Evolutionary conservation across 2,888 invertebrate species (phyloP).

Genomic region (Gibbula magus): DNA sequence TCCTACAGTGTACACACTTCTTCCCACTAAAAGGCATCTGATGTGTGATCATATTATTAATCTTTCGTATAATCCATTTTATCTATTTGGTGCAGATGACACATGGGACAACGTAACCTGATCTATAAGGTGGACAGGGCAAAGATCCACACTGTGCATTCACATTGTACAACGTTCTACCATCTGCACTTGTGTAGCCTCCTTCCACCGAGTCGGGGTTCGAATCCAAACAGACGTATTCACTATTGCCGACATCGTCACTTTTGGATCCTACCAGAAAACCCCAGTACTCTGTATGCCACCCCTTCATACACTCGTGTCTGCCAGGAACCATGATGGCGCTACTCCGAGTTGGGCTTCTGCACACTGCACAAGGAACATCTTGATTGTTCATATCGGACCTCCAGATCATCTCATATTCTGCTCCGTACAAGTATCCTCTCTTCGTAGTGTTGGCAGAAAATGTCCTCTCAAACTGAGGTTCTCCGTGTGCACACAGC

Average conservation of each 20-base stretch:
- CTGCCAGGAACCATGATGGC: neutral
- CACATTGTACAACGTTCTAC: neutral
- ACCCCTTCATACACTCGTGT: constrained; percentile 6
- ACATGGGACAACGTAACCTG: neutral
- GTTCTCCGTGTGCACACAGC: neutral
- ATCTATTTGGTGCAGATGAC: neutral
- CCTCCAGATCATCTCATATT: neutral
- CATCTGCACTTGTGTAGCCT: neutral
- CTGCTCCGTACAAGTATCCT: neutral
- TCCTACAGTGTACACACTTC: neutral
- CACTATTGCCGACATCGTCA: neutral
- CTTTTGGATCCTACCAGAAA: neutral
- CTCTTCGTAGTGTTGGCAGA: neutral
- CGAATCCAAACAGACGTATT: neutral
- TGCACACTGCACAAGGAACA: neutral
- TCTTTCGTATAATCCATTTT: too few species aligned
- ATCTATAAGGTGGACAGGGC: neutral
- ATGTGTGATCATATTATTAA: too few species aligned
- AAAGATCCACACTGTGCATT: neutral
- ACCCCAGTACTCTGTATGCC: neutral
- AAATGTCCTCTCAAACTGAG: neutral
- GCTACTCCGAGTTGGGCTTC: neutral
- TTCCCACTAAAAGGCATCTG: too few species aligned
- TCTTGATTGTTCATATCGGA: neutral
- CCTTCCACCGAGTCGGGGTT: neutral